Conservation (phyloP, 92 coral and sea anemone species). For the Palythoa grandis region DNA sequence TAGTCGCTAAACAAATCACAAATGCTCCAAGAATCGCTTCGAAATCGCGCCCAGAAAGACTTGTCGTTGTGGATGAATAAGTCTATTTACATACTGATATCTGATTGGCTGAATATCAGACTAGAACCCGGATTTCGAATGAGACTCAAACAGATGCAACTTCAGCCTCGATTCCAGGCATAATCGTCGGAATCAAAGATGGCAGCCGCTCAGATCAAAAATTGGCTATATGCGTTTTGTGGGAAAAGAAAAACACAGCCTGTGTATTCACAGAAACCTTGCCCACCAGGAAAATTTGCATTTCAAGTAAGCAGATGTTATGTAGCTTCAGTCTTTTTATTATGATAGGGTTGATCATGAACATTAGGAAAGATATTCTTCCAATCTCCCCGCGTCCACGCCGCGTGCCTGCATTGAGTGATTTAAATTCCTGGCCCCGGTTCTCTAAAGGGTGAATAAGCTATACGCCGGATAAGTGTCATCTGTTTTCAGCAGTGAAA, state of each 20-base stretch:
- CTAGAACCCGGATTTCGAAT: not conserved
- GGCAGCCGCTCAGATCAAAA: conserved; percentile 87
- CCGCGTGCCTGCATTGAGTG: not conserved
- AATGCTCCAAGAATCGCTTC: not conserved
- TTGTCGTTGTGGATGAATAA: conserved; percentile 38
- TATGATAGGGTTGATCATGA: not conserved
- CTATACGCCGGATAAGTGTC: too few species aligned
- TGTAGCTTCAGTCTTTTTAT: not conserved
- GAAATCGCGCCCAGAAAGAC: not conserved
- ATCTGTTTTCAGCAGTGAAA: too few species aligned
- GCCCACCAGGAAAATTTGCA: conserved; percentile 76
- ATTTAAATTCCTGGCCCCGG: too few species aligned
- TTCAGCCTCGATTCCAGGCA: not conserved
- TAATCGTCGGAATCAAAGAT: conserved; percentile 50
- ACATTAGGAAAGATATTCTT: not conserved
- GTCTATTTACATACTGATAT: conserved; percentile 14
- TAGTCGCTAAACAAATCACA: conserved; percentile 1
- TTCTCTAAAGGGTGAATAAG: too few species aligned
- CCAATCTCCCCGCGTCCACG: not conserved
- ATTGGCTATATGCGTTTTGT: conserved; percentile 96
- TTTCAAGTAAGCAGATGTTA: conserved; percentile 66
- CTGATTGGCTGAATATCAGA: conserved; percentile 42
- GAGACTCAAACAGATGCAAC: too few species aligned
- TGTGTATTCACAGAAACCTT: conserved; percentile 74
- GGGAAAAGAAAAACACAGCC: conserved; percentile 95